phyloP scores from a whole-genome alignment of 2,888 invertebrate species.

The Escarpia spicata region DNA sequence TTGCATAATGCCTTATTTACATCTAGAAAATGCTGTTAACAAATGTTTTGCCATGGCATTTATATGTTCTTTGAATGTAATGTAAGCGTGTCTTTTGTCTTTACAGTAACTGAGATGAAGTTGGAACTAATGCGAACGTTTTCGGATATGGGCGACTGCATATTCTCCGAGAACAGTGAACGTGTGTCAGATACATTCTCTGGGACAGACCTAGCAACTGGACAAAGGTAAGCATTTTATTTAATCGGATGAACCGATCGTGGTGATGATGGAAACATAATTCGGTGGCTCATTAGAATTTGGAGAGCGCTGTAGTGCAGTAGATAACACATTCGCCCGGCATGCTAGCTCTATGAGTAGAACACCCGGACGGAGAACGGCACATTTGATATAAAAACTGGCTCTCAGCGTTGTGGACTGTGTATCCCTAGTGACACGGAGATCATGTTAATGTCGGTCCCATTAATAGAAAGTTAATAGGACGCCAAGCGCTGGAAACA shows the following conservation, averaged over 20 bases:
- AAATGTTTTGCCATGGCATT: neutral
- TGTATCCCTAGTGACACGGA: too few relatives aligned
- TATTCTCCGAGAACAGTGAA: neutral
- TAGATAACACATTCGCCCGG: too few relatives aligned
- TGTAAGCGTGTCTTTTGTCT: neutral
- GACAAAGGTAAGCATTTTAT: neutral
- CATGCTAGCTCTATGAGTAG: too few relatives aligned
- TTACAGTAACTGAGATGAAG: neutral
- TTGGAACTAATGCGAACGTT: neutral
- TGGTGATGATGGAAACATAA: neutral
- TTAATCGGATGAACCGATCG: neutral
- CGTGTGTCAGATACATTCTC: neutral
- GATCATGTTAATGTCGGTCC: too few relatives aligned
- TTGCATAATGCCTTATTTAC: too few relatives aligned
- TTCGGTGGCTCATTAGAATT: neutral
- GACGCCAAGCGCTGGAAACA: too few relatives aligned
- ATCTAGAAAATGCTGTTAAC: neutral
- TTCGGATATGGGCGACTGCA: neutral
- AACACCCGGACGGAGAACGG: too few relatives aligned
- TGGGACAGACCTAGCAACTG: neutral
- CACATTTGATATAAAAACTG: too few relatives aligned
- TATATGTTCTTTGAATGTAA: neutral
- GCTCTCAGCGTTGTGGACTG: too few relatives aligned
- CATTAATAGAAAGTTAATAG: too few relatives aligned
- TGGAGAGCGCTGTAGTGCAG: too few relatives aligned